Evolutionary conservation across 2,797 vertebrate species (phyloP).

Genomic region (Antennarius maculatus): DNA sequence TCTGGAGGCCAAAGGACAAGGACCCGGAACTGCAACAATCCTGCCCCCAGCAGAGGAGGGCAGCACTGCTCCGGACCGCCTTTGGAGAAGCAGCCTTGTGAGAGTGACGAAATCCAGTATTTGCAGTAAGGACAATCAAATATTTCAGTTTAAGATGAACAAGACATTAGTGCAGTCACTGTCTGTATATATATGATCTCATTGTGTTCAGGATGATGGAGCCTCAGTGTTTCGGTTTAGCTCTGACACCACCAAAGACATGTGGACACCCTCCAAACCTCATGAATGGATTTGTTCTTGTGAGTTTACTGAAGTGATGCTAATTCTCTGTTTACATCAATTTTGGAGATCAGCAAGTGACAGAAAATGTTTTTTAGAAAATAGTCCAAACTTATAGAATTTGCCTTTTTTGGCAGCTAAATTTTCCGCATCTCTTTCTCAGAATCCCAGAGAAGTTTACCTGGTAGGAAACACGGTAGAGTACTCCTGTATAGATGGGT

Average conservation of each 20-base stretch:
- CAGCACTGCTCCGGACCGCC: slow-evolving; percentile 80
- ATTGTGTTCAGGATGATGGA: slow-evolving; percentile 80
- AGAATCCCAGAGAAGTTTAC: slow-evolving; percentile 84
- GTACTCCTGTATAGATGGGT: slow-evolving; percentile 85
- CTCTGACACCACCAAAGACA: slow-evolving; percentile 80
- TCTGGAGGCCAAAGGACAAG: slow-evolving; percentile 82
- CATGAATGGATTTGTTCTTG: slow-evolving; percentile 88
- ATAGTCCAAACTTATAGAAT: too few relatives aligned
- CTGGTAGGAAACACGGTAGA: slow-evolving; percentile 83
- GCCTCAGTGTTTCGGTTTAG: slow-evolving; percentile 91
- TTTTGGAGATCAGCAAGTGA: background rate
- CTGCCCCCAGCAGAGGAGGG: slow-evolving; percentile 80
- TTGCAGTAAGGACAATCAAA: slow-evolving; percentile 78
- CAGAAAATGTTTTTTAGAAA: too few relatives aligned
- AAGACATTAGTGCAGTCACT: background rate
- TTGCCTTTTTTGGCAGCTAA: too few relatives aligned
- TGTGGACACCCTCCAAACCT: slow-evolving; percentile 86
- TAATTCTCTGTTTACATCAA: too few relatives aligned
- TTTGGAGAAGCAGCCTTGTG: slow-evolving; percentile 78
- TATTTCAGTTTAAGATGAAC: background rate
- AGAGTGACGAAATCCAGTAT: slow-evolving; percentile 84
- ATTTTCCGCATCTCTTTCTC: background rate
- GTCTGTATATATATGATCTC: background rate
- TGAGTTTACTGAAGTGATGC: slow-evolving; percentile 59
- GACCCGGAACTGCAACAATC: slow-evolving; percentile 87